Evolutionary conservation across 2,113 vertebrate species (phyloP).

Genomic region (Cichladusa arquata): DNA sequence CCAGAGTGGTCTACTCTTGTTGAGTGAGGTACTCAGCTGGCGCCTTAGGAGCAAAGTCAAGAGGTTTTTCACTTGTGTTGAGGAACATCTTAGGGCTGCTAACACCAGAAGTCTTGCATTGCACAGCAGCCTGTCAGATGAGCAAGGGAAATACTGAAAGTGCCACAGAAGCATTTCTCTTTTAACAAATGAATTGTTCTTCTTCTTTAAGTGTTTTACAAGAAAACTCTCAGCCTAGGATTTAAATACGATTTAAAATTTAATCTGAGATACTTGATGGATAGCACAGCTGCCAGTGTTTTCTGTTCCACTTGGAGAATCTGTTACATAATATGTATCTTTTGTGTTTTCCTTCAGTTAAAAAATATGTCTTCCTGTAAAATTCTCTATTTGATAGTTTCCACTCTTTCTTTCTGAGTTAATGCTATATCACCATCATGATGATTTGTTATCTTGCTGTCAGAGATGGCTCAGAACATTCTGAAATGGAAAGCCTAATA

Average conservation of each 20-base stretch:
- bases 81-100: background rate
- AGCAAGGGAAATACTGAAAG: background rate
- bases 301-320: background rate
- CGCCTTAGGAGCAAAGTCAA: background rate
- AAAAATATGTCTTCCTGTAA: background rate
- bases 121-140: background rate
- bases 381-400: background rate
- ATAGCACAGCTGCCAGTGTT: background rate
- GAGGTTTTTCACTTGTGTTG: background rate
- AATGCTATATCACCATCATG: background rate
- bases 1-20: background rate
- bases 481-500: background rate
- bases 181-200: background rate
- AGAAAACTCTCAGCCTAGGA: background rate
- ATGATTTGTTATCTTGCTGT: background rate
- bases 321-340: background rate
- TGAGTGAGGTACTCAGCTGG: background rate
- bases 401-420: background rate
- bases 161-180: background rate
- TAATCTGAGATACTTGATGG: background rate
- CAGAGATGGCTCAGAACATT: background rate
- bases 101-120: background rate
- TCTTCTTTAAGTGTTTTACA: background rate
- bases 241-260: background rate
- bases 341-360: background rate